These are phyloP conservation scores for Lithodes maja DNA, from an alignment of 2,888 invertebrate species.

Conservation along the genomic window DNA sequence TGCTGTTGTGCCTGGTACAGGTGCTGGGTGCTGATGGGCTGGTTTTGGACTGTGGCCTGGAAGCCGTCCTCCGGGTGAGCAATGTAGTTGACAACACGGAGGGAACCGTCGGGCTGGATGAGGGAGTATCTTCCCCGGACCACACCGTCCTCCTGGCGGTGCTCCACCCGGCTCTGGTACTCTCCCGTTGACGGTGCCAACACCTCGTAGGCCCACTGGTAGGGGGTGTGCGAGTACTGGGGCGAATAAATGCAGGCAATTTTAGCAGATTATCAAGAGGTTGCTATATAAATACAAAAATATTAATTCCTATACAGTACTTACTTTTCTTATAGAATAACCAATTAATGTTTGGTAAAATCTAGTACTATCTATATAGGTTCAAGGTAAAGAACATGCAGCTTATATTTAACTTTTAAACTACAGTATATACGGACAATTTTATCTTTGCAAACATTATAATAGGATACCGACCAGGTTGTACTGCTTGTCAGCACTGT, in stretches of 20 bases:
- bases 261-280: too few relatives aligned
- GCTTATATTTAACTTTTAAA: too few relatives aligned
- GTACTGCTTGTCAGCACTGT: neutral
- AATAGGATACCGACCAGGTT: neutral
- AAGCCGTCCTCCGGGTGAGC: slow-evolving; percentile 43
- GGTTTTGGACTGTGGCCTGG: slow-evolving; percentile 35
- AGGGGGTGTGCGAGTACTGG: slow-evolving; percentile 16
- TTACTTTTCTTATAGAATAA: too few relatives aligned
- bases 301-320: too few relatives aligned
- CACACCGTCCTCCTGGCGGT: slow-evolving; percentile 32
- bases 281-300: too few relatives aligned
- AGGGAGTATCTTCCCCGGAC: slow-evolving; percentile 34
- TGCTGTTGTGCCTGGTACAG: neutral
- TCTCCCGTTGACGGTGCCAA: slow-evolving; percentile 35
- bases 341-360: too few relatives aligned
- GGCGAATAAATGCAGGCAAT: neutral
- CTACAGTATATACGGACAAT: too few relatives aligned
- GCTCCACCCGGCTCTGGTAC: slow-evolving; percentile 38
- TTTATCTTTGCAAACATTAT: too few relatives aligned
- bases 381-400: too few relatives aligned
- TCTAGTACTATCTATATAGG: too few relatives aligned
- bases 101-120: slow-evolving; percentile 37
- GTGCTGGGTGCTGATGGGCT: slow-evolving; percentile 6
- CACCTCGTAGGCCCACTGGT: slow-evolving; percentile 49
- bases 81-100: slow-evolving; percentile 29